These are phyloP conservation scores for Microctonus brassicae DNA, from an alignment of 2,888 invertebrate species.

Conservation along the genomic window DNA sequence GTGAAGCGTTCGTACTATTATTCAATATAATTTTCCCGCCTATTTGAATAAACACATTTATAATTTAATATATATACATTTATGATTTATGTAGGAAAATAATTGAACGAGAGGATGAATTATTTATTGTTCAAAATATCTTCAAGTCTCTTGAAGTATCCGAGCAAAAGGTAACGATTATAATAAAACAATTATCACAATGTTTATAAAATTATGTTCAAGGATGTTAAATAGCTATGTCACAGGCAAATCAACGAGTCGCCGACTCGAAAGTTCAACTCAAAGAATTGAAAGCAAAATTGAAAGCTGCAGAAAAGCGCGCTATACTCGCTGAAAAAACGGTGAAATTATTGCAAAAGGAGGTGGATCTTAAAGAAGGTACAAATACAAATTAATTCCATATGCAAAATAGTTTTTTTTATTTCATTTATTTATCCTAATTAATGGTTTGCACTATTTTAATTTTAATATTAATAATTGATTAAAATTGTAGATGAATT, in stretches of 20 bases:
- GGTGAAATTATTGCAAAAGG: slow-evolving; percentile 62
- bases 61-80: neutral
- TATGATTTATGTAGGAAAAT: slow-evolving; percentile 60
- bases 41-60: neutral
- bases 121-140: slow-evolving; percentile 68
- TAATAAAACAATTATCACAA: neutral
- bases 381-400: too few species aligned
- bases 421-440: neutral
- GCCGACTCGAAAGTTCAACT: slow-evolving; percentile 65
- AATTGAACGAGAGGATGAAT: slow-evolving; percentile 67
- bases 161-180: slow-evolving; percentile 62
- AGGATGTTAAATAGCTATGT: neutral
- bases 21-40: neutral
- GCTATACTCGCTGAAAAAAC: slow-evolving; percentile 64
- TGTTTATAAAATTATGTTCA: neutral
- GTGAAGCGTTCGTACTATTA: slow-evolving; percentile 72
- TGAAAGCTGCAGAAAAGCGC: slow-evolving; percentile 66
- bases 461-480: neutral
- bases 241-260: slow-evolving; percentile 66
- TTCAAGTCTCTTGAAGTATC: slow-evolving; percentile 67
- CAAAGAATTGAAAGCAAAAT: slow-evolving; percentile 60
- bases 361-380: slow-evolving; percentile 67
- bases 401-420: too few species aligned
- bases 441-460: too few species aligned
- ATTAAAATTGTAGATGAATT: slow-evolving; percentile 72